Percentiles rank a stretch among this genome's conserved stretches.
phyloP scores from a whole-genome alignment of 2,113 vertebrate genomes.

The Alectura lathami region DNA sequence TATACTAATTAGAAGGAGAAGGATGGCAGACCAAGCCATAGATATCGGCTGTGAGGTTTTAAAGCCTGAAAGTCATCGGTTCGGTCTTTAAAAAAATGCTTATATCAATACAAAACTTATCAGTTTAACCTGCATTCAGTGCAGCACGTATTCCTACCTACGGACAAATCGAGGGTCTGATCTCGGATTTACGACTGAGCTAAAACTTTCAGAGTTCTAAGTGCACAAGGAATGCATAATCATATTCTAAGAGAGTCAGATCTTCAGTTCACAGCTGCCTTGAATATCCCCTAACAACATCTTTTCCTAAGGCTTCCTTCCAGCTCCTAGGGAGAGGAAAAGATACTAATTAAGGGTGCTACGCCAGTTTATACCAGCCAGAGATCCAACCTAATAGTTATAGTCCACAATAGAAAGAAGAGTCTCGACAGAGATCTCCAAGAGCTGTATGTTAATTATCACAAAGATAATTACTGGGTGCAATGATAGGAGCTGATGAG shows the following conservation, averaged over 20 bases:
- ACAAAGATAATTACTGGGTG: conserved; percentile 19
- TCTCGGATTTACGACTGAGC: background rate
- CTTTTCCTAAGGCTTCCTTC: conserved; percentile 25
- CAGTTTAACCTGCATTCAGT: background rate
- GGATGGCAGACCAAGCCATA: background rate
- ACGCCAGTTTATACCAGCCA: background rate
- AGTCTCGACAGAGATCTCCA: conserved; percentile 17
- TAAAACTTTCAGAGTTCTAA: conserved; percentile 13
- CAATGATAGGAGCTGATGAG: conserved; percentile 5
- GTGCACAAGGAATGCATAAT: conserved; percentile 7
- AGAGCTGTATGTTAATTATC: conserved; percentile 35
- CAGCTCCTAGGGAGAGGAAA: background rate
- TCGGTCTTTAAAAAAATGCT: background rate
- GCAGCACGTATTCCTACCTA: background rate
- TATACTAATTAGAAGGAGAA: background rate
- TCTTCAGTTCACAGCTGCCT: conserved; percentile 9
- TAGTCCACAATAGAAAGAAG: conserved; percentile 19
- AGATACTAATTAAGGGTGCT: conserved; percentile 49
- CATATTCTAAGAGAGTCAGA: background rate
- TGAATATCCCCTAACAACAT: conserved; percentile 33
- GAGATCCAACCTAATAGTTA: conserved; percentile 24
- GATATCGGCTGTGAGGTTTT: background rate
- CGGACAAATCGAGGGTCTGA: background rate
- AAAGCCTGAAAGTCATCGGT: background rate
- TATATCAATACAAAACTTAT: background rate